phyloP scores from a whole-genome alignment of 1,140 invertebrate species.

The Aricia agestis region DNA sequence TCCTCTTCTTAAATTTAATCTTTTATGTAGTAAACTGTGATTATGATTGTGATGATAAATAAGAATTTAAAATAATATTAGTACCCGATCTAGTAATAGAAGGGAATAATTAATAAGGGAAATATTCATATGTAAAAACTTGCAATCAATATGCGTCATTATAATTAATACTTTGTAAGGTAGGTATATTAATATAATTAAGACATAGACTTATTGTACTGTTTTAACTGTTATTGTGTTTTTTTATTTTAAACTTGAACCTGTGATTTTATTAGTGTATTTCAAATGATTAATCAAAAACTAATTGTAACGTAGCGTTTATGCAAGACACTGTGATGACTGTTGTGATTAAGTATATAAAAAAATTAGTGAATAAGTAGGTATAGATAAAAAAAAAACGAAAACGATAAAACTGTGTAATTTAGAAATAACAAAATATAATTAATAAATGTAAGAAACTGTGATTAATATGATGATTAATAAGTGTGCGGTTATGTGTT shows the following conservation, averaged over 20 bases:
- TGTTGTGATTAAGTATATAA: slow-evolving; percentile 24
- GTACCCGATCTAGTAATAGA: slow-evolving; percentile 22
- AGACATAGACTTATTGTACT: slow-evolving; percentile 23
- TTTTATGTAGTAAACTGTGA: slow-evolving; percentile 22
- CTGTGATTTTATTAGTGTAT: slow-evolving; percentile 23
- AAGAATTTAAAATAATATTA: slow-evolving; percentile 23
- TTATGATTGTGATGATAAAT: slow-evolving; percentile 22
- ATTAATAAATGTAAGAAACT: slow-evolving; percentile 24
- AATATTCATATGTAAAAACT: slow-evolving; percentile 20
- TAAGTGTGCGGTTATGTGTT: slow-evolving; percentile 23
- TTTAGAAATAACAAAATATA: slow-evolving; percentile 24
- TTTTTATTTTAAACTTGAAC: slow-evolving; percentile 23
- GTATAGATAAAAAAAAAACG: slow-evolving; percentile 24
- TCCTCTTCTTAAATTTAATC: slow-evolving; percentile 22
- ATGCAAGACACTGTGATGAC: slow-evolving; percentile 22
- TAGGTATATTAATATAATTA: slow-evolving; percentile 22
- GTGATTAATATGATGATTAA: slow-evolving; percentile 24
- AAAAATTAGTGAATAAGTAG: slow-evolving; percentile 24
- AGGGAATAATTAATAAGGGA: slow-evolving; percentile 22
- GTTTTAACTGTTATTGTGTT: slow-evolving; percentile 23
- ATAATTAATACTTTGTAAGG: slow-evolving; percentile 23
- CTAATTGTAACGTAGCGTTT: slow-evolving; percentile 21
- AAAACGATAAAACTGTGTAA: slow-evolving; percentile 24
- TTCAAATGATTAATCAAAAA: slow-evolving; percentile 20
- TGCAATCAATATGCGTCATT: slow-evolving; percentile 23